Base-by-base conservation (phyloP, 1,140 invertebrate species). In the Macrostomum lignano region DNA sequence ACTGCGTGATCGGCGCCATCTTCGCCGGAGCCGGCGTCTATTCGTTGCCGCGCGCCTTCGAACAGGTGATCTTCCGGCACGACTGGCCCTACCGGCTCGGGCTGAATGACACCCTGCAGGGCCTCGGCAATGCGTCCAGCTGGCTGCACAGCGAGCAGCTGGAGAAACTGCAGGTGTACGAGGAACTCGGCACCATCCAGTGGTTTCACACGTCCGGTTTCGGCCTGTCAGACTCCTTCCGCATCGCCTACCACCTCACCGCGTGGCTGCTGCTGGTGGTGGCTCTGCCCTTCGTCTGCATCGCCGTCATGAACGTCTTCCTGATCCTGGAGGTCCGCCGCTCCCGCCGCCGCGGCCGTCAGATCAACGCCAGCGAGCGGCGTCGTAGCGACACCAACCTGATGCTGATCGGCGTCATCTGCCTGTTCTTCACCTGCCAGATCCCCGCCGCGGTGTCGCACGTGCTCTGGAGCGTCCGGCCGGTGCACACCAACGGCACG, bases 371-470 rank as follows among this genome's bases (percentile, higher is more conserved):
- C 1, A 41, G 42, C 21, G 52, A 55, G 36, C 49, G 45, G 28
- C 46, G 44, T 23, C 42, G 51, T n/a, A 52, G 51, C 33, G 51
- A 57, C 38, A 57, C 54, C 3, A 55, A 50, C 1, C 37, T 54
- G 14, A 57, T 57, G 54, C 42, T 57, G 5, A 55, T 57, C 17
- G 47, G 51, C 11, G 54, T 57, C 7, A 45, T 57, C 31, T 36
- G 52, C 14, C 41, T 54, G 9, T 57, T 57, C 42, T 44, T 57
- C 17, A 42, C 49, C n/a, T 55, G 52, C 37, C 51, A 55, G 38
- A 48, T 47, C 19, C 54, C 54, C 17, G 51, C 54, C 0, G 39
- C 55, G 9, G 45, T 55, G 9, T 48, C 50, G 4, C 37, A 51
- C 3, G 48, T 51, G 38, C 44, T 57, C 6, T 57, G 47, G 43